phyloP scores from a whole-genome alignment of 2,797 vertebrate species.

The Lagorchestes hirsutus region DNA sequence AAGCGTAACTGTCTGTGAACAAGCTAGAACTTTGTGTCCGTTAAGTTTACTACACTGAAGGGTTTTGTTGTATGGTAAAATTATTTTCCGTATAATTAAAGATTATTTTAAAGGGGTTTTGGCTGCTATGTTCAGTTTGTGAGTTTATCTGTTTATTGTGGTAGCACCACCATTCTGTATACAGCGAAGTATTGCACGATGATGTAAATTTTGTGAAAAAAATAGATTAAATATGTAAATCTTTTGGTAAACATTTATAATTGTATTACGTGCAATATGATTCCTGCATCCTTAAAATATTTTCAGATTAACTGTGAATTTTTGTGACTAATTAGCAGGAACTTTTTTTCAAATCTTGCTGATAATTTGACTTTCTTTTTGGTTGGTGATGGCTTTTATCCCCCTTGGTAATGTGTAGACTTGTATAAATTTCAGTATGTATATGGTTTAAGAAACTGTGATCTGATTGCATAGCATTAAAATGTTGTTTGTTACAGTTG shows the following conservation, averaged over 20 bases:
- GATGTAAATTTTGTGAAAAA: conserved; percentile 91
- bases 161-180: conserved; percentile 86
- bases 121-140: conserved; percentile 86
- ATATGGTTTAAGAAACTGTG: conserved; percentile 86
- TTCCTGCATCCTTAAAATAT: conserved; percentile 90
- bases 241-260: conserved; percentile 87
- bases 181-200: conserved; percentile 89
- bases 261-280: conserved; percentile 92
- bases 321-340: conserved; percentile 88
- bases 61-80: conserved; percentile 83
- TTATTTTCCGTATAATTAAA: conserved; percentile 83
- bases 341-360: conserved; percentile 89
- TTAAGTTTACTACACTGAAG: conserved; percentile 82
- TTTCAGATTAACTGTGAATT: conserved; percentile 91
- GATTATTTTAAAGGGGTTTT: conserved; percentile 83
- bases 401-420: conserved; percentile 81
- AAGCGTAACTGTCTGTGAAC: conserved; percentile 76
- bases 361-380: conserved; percentile 83
- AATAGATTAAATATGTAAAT: conserved; percentile 88
- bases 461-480: conserved; percentile 85
- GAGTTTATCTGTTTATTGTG: conserved; percentile 89
- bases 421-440: conserved; percentile 86
- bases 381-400: conserved; percentile 74
- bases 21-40: conserved; percentile 66
- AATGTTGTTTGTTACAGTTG: conserved; percentile 85